Conservation (phyloP, 2,113 vertebrate genomes). For the Ciconia stormi region DNA sequence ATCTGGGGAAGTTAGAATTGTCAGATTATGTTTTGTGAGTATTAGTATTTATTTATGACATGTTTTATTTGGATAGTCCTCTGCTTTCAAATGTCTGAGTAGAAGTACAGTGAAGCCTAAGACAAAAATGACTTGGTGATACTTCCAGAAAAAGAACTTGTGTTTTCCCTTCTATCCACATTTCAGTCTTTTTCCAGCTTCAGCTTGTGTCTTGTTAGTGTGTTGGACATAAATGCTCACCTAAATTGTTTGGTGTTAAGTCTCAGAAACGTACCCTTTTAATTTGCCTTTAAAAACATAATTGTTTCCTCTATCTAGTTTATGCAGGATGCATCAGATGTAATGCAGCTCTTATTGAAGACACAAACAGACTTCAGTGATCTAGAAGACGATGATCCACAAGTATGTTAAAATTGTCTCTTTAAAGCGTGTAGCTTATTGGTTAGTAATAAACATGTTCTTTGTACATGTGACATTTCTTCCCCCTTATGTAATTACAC, state of each 20-base stretch:
- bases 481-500: neutral
- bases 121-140: neutral
- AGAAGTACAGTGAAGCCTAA: neutral
- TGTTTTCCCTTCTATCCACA: neutral
- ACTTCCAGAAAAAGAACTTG: neutral
- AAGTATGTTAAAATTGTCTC: slow-evolving; percentile 73
- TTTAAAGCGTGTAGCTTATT: neutral
- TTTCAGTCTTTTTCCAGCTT: neutral
- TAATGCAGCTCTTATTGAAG: slow-evolving; percentile 96
- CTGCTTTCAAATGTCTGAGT: neutral
- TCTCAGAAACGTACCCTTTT: neutral
- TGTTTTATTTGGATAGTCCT: neutral
- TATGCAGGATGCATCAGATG: slow-evolving; percentile 97
- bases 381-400: slow-evolving; percentile 96
- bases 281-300: neutral
- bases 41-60: neutral
- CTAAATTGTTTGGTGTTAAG: neutral
- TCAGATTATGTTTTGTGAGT: neutral
- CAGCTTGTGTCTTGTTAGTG: neutral
- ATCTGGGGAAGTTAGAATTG: neutral
- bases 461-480: neutral
- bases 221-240: neutral
- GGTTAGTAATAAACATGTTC: neutral
- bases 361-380: slow-evolving; percentile 98
- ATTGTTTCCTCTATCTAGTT: slow-evolving; percentile 78